Conservation (phyloP, 2,797 vertebrate genomes). For the Natrix natrix region DNA sequence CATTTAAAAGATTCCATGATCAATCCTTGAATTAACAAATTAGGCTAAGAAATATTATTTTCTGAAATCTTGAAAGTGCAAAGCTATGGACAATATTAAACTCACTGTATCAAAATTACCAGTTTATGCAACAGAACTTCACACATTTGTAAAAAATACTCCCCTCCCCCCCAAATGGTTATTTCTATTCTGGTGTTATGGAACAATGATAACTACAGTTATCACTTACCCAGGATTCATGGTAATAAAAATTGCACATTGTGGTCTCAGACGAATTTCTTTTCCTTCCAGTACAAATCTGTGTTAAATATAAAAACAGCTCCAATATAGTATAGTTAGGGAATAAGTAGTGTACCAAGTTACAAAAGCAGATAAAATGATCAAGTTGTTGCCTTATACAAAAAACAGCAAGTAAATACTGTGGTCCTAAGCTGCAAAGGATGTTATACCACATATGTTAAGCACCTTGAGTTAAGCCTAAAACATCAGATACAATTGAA, state of each 20-base stretch:
- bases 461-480: background rate
- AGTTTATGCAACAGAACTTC: background rate
- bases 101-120: background rate
- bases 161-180: accelerated
- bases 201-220: background rate
- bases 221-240: conserved; percentile 68
- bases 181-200: background rate
- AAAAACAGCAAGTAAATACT: background rate
- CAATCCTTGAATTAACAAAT: background rate
- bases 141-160: background rate
- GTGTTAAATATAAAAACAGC: conserved; percentile 23
- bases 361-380: background rate
- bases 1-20: background rate
- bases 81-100: background rate
- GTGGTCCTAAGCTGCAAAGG: background rate
- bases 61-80: background rate
- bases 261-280: conserved; percentile 67
- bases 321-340: background rate
- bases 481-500: background rate
- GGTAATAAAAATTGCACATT: conserved; percentile 71
- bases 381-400: background rate
- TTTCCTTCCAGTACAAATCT: conserved; percentile 68
- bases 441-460: background rate
- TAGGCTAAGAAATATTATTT: background rate
- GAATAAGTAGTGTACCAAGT: background rate